phyloP scores from a whole-genome alignment of 2,888 invertebrate species.

The Acrocera orbiculus region DNA sequence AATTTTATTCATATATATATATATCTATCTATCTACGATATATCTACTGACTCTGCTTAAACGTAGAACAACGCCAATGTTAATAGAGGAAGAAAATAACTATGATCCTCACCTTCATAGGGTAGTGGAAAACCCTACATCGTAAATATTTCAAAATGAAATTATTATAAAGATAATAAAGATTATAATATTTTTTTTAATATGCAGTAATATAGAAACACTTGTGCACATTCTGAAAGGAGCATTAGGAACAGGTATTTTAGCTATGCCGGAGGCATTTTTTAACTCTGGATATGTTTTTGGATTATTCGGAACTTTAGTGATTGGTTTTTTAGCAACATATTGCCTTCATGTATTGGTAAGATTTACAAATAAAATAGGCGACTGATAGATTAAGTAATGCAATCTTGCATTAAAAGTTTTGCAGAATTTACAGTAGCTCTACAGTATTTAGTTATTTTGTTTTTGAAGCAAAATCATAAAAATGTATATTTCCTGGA shows the following conservation, averaged over 20 bases:
- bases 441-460: too few relatives aligned
- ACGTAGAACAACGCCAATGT: too few relatives aligned
- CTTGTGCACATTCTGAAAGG: constrained; percentile 45
- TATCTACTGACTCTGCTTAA: too few relatives aligned
- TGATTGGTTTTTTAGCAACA: constrained; percentile 63
- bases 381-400: too few relatives aligned
- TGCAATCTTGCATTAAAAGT: too few relatives aligned
- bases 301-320: constrained; percentile 56
- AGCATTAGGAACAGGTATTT: constrained; percentile 80
- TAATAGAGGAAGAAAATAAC: constrained; percentile 17
- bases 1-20: too few relatives aligned
- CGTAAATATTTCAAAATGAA: constrained; percentile 33
- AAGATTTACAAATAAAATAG: too few relatives aligned
- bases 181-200: constrained; percentile 5
- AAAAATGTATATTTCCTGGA: too few relatives aligned
- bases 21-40: too few relatives aligned
- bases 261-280: constrained; percentile 90
- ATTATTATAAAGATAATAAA: neutral
- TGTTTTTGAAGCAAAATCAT: too few relatives aligned
- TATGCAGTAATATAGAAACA: constrained; percentile 4
- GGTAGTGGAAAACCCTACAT: constrained; percentile 42
- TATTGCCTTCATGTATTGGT: constrained; percentile 80
- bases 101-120: constrained; percentile 48
- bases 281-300: constrained; percentile 64
- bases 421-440: too few relatives aligned